phyloP scores from a whole-genome alignment of 2,797 vertebrate species.

The Anguilla pacifica region DNA sequence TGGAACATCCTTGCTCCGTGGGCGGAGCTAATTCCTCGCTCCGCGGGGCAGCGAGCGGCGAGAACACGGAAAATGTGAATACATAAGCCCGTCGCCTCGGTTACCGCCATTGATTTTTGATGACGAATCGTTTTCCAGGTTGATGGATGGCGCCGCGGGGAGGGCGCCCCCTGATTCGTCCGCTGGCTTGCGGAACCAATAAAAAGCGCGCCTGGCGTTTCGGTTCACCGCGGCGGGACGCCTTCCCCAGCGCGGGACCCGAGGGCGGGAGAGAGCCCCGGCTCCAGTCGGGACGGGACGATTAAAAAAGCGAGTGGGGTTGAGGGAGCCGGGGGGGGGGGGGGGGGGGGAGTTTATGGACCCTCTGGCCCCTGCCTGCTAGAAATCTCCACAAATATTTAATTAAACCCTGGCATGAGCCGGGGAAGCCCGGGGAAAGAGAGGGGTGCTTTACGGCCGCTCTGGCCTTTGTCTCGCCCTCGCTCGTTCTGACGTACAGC shows the following conservation, averaged over 20 bases:
- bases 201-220: neutral
- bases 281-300: neutral
- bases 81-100: neutral
- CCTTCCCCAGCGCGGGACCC: neutral
- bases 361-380: neutral
- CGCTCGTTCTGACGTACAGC: neutral
- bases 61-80: neutral
- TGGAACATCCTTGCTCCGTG: neutral
- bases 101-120: neutral
- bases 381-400: neutral
- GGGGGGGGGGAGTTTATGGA: too few species aligned
- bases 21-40: neutral
- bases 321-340: neutral
- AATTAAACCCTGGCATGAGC: neutral
- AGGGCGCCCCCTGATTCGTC: neutral
- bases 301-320: neutral
- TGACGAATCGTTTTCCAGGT: neutral
- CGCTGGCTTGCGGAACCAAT: neutral
- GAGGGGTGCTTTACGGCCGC: neutral
- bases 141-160: neutral
- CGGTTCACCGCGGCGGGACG: neutral
- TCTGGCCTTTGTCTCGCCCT: neutral
- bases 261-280: neutral
- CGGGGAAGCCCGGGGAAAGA: neutral
- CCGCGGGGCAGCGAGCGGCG: too few species aligned